A percentile compares a stretch with the other conserved stretches of the same genome.
Conservation (phyloP, 2,113 vertebrate species). For the Zosterops pallidus region DNA sequence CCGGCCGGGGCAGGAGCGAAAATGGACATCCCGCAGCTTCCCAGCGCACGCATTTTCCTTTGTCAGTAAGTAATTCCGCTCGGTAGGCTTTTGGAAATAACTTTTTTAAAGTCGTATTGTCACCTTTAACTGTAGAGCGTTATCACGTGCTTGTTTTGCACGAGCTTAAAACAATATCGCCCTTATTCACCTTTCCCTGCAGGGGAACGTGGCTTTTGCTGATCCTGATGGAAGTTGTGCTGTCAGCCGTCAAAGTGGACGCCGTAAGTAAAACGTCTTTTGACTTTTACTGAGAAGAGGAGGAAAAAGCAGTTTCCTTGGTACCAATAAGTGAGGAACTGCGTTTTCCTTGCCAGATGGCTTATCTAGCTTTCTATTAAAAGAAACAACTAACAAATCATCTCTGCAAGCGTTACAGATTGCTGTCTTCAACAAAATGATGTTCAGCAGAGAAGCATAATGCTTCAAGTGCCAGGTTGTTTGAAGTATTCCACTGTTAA, state of each 20-base stretch:
- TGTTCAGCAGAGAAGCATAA: background rate
- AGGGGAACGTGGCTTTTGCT: conserved; percentile 35
- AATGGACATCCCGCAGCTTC: conserved; percentile 47
- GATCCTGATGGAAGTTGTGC: conserved; percentile 24
- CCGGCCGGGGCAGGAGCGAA: background rate
- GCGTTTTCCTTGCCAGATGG: background rate
- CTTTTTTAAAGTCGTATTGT: conserved; percentile 12
- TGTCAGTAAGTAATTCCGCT: conserved; percentile 54
- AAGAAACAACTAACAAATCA: conserved; percentile 13
- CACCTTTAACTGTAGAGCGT: background rate
- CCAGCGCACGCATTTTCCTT: background rate
- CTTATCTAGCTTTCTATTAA: background rate
- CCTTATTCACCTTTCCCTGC: background rate
- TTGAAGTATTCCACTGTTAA: background rate
- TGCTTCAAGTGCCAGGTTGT: background rate
- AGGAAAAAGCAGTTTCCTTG: conserved; percentile 10
- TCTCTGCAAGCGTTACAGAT: background rate
- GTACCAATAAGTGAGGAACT: background rate
- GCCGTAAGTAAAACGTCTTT: conserved; percentile 33
- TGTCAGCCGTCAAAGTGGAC: conserved; percentile 46
- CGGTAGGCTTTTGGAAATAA: background rate
- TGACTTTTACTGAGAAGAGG: background rate
- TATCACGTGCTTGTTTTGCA: background rate
- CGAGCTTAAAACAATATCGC: background rate
- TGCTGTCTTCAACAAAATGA: background rate